These are phyloP conservation scores for Oreortyx pictus DNA, from an alignment of 2,797 vertebrate species.

Conservation along the genomic window DNA sequence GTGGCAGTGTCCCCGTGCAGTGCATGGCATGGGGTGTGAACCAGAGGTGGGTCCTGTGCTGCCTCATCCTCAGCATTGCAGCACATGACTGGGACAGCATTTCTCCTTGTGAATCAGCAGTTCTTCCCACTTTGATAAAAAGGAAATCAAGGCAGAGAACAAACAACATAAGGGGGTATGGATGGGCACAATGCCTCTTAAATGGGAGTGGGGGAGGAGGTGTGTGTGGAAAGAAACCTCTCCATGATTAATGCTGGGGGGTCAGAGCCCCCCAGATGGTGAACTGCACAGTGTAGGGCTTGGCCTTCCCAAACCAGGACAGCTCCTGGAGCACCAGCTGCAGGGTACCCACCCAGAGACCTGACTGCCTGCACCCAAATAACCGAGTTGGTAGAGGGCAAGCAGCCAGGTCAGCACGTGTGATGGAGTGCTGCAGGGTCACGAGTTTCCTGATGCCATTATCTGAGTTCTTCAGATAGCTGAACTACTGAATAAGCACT, in stretches of 20 bases:
- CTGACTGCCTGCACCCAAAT: not conserved
- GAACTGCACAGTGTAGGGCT: not conserved
- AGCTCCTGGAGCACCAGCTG: not conserved
- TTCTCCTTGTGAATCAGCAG: not conserved
- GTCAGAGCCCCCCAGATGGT: not conserved
- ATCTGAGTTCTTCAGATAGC: conserved; percentile 18
- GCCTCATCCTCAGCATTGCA: not conserved
- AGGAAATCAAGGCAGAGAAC: not conserved
- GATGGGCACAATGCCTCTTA: not conserved
- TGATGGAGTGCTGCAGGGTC: conserved; percentile 9
- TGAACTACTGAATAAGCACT: conserved; percentile 7
- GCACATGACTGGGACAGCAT: not conserved
- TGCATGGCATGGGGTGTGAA: not conserved
- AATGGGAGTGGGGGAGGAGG: not conserved
- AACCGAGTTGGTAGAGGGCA: not conserved
- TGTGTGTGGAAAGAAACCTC: not conserved
- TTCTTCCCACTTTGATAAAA: not conserved
- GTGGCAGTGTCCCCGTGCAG: accelerated
- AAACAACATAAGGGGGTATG: not conserved
- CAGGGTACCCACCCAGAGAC: too few species aligned
- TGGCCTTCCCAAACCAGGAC: not conserved
- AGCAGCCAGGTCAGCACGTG: not conserved
- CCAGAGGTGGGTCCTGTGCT: not conserved
- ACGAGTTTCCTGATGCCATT: conserved; percentile 3
- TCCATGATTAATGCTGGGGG: not conserved